These are phyloP conservation scores for Cynopterus brachyotis DNA, from an alignment of 2,113 vertebrate genomes.

Conservation along the genomic window DNA sequence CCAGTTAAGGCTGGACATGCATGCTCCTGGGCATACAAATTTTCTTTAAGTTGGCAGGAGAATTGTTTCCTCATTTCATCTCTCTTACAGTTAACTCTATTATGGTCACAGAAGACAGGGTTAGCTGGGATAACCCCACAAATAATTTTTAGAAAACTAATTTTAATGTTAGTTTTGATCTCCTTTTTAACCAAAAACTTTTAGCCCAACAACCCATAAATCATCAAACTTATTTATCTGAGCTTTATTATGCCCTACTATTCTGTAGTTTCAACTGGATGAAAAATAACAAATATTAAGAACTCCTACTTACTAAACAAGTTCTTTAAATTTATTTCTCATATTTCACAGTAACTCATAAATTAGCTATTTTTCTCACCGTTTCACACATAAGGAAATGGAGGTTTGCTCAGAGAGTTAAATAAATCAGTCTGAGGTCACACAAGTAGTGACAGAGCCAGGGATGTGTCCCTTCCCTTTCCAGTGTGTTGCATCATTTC, in stretches of 20 bases:
- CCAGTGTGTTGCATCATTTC: background rate
- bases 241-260: background rate
- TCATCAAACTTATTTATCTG: background rate
- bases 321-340: background rate
- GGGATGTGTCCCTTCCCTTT: background rate
- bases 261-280: background rate
- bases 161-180: slow-evolving; percentile 24
- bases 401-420: background rate
- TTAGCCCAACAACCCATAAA: background rate
- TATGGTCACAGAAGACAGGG: background rate
- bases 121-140: background rate
- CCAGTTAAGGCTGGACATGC: slow-evolving; percentile 24
- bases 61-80: slow-evolving; percentile 38
- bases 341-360: background rate
- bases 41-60: slow-evolving; percentile 42
- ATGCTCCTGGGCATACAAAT: slow-evolving; percentile 5
- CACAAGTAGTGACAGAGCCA: background rate
- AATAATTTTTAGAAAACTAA: slow-evolving; percentile 13
- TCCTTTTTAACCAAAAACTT: slow-evolving; percentile 20
- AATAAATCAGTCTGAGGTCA: background rate
- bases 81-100: slow-evolving; percentile 35
- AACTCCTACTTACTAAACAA: background rate
- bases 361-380: background rate
- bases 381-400: background rate
- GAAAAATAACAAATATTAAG: background rate